These are phyloP conservation scores for Gavialis gangeticus DNA, from an alignment of 2,113 vertebrate species.

Conservation along the genomic window DNA sequence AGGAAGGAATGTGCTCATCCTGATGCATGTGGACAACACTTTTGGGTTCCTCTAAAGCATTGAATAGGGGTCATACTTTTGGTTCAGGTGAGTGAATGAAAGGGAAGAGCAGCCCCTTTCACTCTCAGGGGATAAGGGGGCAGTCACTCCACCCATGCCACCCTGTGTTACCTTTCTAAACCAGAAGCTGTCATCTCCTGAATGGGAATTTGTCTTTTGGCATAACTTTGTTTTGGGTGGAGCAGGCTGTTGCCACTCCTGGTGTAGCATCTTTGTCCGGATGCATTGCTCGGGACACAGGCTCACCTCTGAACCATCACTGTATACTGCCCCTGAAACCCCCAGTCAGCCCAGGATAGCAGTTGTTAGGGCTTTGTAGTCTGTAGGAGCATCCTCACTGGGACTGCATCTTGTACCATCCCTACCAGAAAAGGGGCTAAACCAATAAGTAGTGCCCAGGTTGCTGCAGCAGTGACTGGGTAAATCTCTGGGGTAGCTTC, in stretches of 20 bases:
- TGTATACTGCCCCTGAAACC: constrained; percentile 39
- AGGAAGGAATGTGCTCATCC: neutral
- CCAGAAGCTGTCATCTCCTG: constrained; percentile 11
- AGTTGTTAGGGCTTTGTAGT: constrained; percentile 42
- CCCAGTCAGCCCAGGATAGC: constrained; percentile 53
- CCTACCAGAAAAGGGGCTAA: constrained; percentile 40
- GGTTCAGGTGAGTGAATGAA: neutral
- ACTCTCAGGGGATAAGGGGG: constrained; percentile 25
- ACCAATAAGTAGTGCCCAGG: neutral
- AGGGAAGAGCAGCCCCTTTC: constrained; percentile 6
- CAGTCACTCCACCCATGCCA: neutral
- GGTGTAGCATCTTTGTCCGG: constrained; percentile 42
- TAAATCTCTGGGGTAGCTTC: neutral
- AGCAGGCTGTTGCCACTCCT: constrained; percentile 12
- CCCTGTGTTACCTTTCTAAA: constrained; percentile 13
- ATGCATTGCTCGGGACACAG: constrained; percentile 66
- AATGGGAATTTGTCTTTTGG: constrained; percentile 22
- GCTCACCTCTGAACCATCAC: neutral
- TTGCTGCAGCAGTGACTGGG: neutral
- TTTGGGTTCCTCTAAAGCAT: constrained; percentile 1
- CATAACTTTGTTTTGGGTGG: constrained; percentile 20
- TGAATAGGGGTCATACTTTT: neutral
- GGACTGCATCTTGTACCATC: constrained; percentile 23
- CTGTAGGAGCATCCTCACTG: constrained; percentile 13
- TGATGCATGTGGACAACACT: constrained; percentile 3